These are phyloP conservation scores for Notothenia coriiceps DNA, from an alignment of 2,113 vertebrate species.

Conservation along the genomic window DNA sequence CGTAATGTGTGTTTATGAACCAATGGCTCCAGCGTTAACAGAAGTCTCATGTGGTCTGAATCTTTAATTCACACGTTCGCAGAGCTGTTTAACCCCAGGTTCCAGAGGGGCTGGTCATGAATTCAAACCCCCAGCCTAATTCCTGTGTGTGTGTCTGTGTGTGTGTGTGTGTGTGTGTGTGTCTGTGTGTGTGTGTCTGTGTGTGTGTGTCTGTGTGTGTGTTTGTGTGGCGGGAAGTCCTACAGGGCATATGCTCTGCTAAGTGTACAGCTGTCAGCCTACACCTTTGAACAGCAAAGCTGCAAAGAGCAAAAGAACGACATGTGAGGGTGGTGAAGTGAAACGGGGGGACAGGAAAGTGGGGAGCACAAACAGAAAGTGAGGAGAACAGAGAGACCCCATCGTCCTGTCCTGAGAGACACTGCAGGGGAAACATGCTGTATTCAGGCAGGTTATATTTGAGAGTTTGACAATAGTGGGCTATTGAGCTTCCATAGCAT, in stretches of 20 bases:
- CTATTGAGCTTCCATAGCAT: too few relatives aligned
- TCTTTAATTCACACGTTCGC: slow-evolving; percentile 51
- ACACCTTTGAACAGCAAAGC: slow-evolving; percentile 40
- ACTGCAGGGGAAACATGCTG: too few relatives aligned
- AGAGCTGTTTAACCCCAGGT: slow-evolving; percentile 39
- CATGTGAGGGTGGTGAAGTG: slow-evolving; percentile 5
- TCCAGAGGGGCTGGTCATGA: slow-evolving; percentile 40
- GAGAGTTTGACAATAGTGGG: too few relatives aligned
- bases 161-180: too few relatives aligned
- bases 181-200: slow-evolving; percentile 9
- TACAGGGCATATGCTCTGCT: slow-evolving; percentile 35
- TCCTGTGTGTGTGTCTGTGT: not conserved
- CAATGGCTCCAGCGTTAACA: slow-evolving; percentile 22
- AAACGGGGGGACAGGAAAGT: slow-evolving; percentile 14
- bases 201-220: not conserved
- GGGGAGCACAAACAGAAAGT: not conserved
- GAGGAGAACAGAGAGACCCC: not conserved
- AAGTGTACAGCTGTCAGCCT: slow-evolving; percentile 53
- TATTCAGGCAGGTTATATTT: too few relatives aligned
- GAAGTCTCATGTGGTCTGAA: slow-evolving; percentile 46
- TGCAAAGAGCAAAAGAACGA: slow-evolving; percentile 27
- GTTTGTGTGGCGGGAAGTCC: not conserved
- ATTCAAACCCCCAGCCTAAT: not conserved
- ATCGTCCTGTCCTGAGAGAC: too few relatives aligned
- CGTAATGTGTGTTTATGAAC: slow-evolving; percentile 54